Base-by-base conservation (phyloP, 2,113 vertebrate species). In the Bujurquina vittata region DNA sequence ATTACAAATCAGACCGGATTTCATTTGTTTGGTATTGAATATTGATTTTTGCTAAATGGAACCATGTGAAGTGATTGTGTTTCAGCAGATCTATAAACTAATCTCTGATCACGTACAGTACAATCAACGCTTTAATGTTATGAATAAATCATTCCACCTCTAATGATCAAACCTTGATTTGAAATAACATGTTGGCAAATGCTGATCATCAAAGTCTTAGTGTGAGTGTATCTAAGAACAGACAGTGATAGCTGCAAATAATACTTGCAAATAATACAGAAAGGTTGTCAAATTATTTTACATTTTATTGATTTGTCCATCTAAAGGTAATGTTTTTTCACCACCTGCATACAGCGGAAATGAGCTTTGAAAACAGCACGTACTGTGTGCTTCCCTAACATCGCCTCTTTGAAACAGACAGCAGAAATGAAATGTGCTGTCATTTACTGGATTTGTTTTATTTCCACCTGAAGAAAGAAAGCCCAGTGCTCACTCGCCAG, bases 121-220 rank as follows among this genome's bases (percentile, higher is more conserved):
- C 52, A 33, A 72, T 54, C 26, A 72, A 72, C 20, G 6, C 67
- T 72, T 54, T 54, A 72, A 72, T 33, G 67, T 72, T 18, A 72
- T 72, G 67, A 72, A 72, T 72, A 72, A 72, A 54, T 54, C 67
- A 72, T 72, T 72, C 20, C 52, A 72, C 67, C 46, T 72, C 67
- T 54, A 54, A 72, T 1, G 31, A 72, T 33, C 46, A 72, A 54
- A 54, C 46, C 67, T 54, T 72, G 67, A 2, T 33, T 72, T 72
- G 18, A 72, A 72, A 72, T 31, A 54, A 18, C 67, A 54, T 9
- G 26, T 54, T 33, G 18, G 46, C 0, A 72, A 72, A 72, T 31
- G 31, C 31, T 46, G 17, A 72, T 31, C 46, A 72, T 31, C 67
- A 54, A 54, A 31, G 46, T 54, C 17, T 54, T 72, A 31, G 67